phyloP scores from a whole-genome alignment of 2,113 vertebrate species.

The Tyrannus savana region DNA sequence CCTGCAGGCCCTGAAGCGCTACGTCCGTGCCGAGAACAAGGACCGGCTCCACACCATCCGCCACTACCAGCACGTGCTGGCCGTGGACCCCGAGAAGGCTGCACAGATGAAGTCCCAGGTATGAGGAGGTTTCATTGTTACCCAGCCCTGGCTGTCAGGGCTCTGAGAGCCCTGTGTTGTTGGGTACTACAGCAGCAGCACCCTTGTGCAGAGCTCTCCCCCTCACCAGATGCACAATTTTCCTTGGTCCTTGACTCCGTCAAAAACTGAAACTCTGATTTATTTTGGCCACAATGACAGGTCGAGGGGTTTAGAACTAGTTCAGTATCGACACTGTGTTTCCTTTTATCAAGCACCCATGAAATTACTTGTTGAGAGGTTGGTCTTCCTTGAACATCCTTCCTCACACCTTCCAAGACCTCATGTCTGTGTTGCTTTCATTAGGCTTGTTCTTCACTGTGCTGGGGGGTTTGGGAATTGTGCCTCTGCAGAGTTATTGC shows the following conservation, averaged over 20 bases:
- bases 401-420: neutral
- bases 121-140: neutral
- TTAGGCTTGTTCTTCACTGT: neutral
- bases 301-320: neutral
- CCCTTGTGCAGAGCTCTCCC: neutral
- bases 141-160: neutral
- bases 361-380: neutral
- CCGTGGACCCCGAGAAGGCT: slow-evolving; percentile 95
- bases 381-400: neutral
- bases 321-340: neutral
- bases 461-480: neutral
- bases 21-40: slow-evolving; percentile 94
- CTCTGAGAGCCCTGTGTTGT: neutral
- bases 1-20: slow-evolving; percentile 90
- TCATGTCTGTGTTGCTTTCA: neutral
- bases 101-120: slow-evolving; percentile 99
- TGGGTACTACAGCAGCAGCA: neutral
- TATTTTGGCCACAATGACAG: neutral
- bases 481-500: neutral
- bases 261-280: neutral
- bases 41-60: slow-evolving; percentile 95
- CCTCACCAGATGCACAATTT: neutral
- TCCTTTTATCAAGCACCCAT: neutral
- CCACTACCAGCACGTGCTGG: slow-evolving; percentile 96
- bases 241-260: neutral